Percentiles rank a stretch among this genome's conserved stretches.
These are phyloP conservation scores for Zophobas atratus DNA, from an alignment of 1,140 invertebrate species.

Conservation along the genomic window DNA sequence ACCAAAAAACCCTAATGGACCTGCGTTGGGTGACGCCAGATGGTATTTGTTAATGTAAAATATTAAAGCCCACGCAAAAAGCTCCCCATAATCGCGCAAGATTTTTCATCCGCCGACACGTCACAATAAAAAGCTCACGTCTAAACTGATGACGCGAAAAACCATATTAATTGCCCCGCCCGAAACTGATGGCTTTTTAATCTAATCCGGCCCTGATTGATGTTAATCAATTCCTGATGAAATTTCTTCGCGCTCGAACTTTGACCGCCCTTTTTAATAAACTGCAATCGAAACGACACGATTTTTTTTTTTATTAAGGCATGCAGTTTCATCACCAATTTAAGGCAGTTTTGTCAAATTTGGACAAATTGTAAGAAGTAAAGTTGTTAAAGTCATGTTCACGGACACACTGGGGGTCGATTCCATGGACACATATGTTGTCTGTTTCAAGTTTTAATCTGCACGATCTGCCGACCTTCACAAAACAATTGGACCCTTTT, in stretches of 20 bases:
- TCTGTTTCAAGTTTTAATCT: too few relatives aligned
- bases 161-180: slow-evolving; percentile 22
- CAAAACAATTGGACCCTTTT: too few relatives aligned
- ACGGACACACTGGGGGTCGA: too few relatives aligned
- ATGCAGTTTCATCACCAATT: too few relatives aligned
- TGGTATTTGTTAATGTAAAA: slow-evolving; percentile 47
- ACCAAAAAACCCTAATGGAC: slow-evolving; percentile 47
- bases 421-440: too few relatives aligned
- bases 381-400: too few relatives aligned
- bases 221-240: slow-evolving; percentile 26
- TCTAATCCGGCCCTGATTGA: slow-evolving; percentile 12
- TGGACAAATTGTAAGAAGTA: too few relatives aligned
- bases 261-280: not conserved
- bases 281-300: too few relatives aligned
- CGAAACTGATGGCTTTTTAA: slow-evolving; percentile 25
- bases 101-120: slow-evolving; percentile 23
- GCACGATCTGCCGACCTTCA: too few relatives aligned
- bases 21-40: slow-evolving; percentile 33
- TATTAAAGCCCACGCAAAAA: slow-evolving; percentile 32
- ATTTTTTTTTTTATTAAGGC: too few relatives aligned
- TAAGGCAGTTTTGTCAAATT: too few relatives aligned
- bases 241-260: slow-evolving; percentile 6
- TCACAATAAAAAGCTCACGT: slow-evolving; percentile 28
- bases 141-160: slow-evolving; percentile 8
- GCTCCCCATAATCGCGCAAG: slow-evolving; percentile 8